Evolutionary conservation across 2,797 vertebrate genomes (phyloP).

Genomic region (Microhierax caerulescens): DNA sequence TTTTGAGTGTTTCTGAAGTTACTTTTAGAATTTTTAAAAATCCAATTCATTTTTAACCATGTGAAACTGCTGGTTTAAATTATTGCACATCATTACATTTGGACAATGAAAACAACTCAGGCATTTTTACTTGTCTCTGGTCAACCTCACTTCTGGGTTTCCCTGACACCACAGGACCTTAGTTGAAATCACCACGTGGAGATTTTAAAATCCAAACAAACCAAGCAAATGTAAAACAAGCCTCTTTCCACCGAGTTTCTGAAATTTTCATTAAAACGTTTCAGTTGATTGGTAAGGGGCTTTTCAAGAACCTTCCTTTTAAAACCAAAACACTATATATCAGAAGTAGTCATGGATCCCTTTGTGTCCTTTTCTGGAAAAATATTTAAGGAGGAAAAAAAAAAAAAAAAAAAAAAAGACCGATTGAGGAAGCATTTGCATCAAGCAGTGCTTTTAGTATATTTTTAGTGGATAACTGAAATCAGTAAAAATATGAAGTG

Average conservation of each 20-base stretch:
- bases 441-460: neutral
- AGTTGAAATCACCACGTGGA: slow-evolving; percentile 1
- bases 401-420: fast-evolving
- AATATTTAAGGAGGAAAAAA: neutral
- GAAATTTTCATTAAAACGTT: neutral
- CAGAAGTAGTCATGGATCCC: neutral
- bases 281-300: neutral
- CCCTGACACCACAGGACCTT: neutral
- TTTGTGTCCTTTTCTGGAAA: neutral
- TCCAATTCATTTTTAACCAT: slow-evolving; percentile 25
- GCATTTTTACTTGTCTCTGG: slow-evolving; percentile 57
- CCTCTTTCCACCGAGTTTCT: neutral
- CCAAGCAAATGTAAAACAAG: neutral
- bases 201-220: slow-evolving; percentile 46
- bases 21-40: neutral
- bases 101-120: slow-evolving; percentile 60
- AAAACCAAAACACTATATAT: neutral
- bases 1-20: neutral
- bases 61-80: slow-evolving; percentile 60
- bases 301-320: neutral
- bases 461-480: neutral
- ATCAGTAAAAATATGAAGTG: neutral
- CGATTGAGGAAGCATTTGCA: neutral
- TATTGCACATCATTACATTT: slow-evolving; percentile 43
- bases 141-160: slow-evolving; percentile 54